Percentiles rank a stretch among this genome's conserved stretches.
These are phyloP conservation scores for Hypercompe scribonia DNA, from an alignment of 2,888 invertebrate genomes.

Conservation along the genomic window DNA sequence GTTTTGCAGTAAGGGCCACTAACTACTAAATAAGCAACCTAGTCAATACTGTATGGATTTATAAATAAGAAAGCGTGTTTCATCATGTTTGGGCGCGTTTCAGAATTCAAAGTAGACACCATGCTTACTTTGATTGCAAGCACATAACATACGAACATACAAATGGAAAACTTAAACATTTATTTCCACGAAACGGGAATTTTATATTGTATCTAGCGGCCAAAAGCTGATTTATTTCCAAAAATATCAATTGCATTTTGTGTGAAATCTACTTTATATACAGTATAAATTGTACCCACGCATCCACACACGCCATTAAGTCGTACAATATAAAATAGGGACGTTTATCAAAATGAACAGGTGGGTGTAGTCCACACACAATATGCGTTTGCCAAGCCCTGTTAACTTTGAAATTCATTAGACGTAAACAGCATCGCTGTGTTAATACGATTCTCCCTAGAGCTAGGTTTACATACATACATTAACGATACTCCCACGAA, in stretches of 20 bases:
- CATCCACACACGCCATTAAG: background rate
- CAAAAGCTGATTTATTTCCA: background rate
- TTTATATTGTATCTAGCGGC: no score
- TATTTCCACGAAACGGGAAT: no score
- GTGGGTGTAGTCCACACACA: conserved; percentile 10
- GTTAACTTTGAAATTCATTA: conserved; percentile 17
- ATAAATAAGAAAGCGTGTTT: no score
- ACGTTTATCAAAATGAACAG: conserved; percentile 8
- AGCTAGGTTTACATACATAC: background rate
- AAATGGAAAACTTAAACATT: no score
- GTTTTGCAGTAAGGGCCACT: no score
- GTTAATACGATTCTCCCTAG: conserved; percentile 6
- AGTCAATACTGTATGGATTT: no score
- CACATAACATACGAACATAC: no score
- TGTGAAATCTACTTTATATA: background rate
- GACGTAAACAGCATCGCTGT: conserved; percentile 12
- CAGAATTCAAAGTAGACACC: no score
- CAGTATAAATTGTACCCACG: background rate
- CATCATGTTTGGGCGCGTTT: no score
- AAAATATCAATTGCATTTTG: background rate
- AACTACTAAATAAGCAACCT: no score
- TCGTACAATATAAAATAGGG: background rate
- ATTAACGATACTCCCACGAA: background rate
- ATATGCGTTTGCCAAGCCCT: conserved; percentile 9
- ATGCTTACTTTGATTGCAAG: no score